These are phyloP conservation scores for Eulemur rubriventer DNA, from an alignment of 2,797 vertebrate genomes.

Conservation along the genomic window DNA sequence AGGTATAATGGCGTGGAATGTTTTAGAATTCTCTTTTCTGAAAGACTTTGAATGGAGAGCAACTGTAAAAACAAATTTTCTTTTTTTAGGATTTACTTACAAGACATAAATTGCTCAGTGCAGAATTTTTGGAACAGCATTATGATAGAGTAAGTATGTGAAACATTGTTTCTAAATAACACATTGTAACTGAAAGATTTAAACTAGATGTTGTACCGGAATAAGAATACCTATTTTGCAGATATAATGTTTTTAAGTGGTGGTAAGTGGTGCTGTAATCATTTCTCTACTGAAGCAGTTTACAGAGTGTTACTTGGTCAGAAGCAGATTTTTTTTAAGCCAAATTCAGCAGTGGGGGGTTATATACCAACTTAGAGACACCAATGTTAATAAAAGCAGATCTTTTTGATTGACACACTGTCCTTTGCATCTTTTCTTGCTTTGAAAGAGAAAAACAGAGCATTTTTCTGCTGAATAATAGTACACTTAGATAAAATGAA, in stretches of 20 bases:
- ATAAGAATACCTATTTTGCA: neutral
- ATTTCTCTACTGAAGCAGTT: neutral
- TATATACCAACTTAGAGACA: no score
- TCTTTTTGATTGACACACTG: neutral
- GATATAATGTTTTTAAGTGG: neutral
- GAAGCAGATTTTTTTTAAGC: neutral
- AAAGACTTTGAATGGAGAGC: conserved; percentile 42
- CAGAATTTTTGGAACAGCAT: conserved; percentile 98
- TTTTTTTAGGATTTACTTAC: conserved; percentile 95
- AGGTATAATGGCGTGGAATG: conserved; percentile 23
- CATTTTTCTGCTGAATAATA: neutral
- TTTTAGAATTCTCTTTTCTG: conserved; percentile 48
- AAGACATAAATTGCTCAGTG: conserved; percentile 98
- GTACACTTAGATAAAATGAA: neutral
- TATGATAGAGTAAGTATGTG: conserved; percentile 94
- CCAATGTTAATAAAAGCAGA: neutral
- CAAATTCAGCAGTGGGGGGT: no score
- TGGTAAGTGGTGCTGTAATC: neutral
- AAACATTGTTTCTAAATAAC: neutral
- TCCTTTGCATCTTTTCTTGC: neutral
- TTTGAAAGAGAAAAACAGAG: neutral
- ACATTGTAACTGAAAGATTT: neutral
- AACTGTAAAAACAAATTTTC: conserved; percentile 50
- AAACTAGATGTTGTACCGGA: neutral
- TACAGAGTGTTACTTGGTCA: neutral